Evolutionary conservation across 2,797 vertebrate genomes (phyloP), one percentile per base, ranked within the genome.

Genomic region (Artibeus lituratus): DNA sequence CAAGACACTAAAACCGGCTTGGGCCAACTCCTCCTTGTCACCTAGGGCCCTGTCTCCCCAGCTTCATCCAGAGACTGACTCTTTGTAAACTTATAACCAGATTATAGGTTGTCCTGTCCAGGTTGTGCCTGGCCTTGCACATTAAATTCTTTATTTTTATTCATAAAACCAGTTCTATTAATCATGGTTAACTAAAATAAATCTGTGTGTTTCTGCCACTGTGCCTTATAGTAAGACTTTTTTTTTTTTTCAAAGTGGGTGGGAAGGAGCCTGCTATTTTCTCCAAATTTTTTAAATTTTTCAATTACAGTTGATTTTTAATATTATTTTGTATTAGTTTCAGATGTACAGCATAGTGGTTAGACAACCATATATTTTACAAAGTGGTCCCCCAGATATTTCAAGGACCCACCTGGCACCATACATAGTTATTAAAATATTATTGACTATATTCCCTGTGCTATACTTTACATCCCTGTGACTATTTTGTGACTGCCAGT

Each of bases 171-270:
- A 21, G 84, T 82, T 91, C 2, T 69, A 22, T 76, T 87, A 55
- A 86, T 90, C 65, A 37, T 84, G 22, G n/a, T 22, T 94, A 95
- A 82, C 26, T 67, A 51, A 94, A 84, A 88, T 76, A 62, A 82
- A 86, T 73, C 35, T 84, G 59, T 24, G 35, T 55, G 2, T 57
- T 32, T 93, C 53, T 83, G 51, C 84, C 76, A 72, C 77, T 73
- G 15, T 73, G 5, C 39, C 51, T 94, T n/a, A 51, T 96, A 6
- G 87, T 85, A 78, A 87, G 37, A 11, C 65, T 62, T 59, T 55
- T 59, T n/a, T n/a, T n/a, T n/a, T 44, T 81, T 70, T 44, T 90
- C 72, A 57, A 69, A 74, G 49, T 35, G 5, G 69, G 62, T 84
- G 29, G 44, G 10, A 62, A 85, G 53, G 55, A 80, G 24, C 42